Conservation (phyloP, 2,113 vertebrate genomes). For the Pluvialis apricaria region DNA sequence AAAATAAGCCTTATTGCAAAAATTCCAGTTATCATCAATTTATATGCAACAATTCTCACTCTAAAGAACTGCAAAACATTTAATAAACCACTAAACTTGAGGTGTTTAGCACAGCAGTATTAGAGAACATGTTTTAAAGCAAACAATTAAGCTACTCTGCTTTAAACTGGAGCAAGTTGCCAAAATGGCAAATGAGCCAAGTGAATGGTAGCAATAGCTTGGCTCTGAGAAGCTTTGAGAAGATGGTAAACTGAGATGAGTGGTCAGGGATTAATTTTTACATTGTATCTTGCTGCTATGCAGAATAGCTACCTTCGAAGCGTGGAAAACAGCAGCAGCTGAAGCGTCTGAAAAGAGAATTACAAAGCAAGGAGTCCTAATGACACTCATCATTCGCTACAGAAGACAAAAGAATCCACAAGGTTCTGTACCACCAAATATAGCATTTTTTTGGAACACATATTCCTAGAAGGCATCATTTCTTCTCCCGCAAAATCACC, state of each 20-base stretch:
- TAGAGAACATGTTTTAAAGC: not conserved
- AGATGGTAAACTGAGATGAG: not conserved
- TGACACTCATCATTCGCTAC: rapidly evolving
- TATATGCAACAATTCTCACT: not conserved
- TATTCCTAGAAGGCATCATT: not conserved
- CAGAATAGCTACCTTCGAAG: not conserved
- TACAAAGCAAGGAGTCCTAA: not conserved
- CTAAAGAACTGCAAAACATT: not conserved
- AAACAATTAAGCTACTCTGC: not conserved
- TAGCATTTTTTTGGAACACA: not conserved
- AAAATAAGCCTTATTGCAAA: not conserved
- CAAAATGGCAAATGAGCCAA: not conserved
- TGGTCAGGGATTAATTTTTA: not conserved
- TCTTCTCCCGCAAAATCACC: not conserved
- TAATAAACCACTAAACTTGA: not conserved
- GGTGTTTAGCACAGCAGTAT: not conserved
- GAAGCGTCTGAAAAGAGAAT: not conserved
- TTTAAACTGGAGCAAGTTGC: not conserved
- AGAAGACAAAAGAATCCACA: not conserved
- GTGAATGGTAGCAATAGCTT: not conserved
- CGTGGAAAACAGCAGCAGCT: not conserved
- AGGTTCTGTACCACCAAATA: not conserved
- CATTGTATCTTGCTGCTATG: not conserved
- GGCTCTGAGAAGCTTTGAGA: not conserved
- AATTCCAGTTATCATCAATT: not conserved